Evolutionary conservation across 2,797 vertebrate species (phyloP).

Genomic region (Chaenodraco wilsoni): DNA sequence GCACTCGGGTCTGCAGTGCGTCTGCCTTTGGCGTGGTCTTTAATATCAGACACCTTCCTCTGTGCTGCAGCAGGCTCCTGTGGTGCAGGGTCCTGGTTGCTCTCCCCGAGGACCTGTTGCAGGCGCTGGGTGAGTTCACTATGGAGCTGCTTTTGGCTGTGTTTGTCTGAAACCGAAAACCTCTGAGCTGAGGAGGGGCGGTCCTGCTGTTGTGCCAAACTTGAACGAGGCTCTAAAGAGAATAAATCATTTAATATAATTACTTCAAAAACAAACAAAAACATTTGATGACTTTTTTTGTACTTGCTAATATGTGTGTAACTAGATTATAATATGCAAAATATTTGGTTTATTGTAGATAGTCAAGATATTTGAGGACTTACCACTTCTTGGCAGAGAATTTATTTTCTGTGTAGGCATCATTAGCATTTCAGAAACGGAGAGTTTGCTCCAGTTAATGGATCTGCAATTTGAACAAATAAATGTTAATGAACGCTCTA

Average conservation of each 20-base stretch:
- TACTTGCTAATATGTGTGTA: not conserved
- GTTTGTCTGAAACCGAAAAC: slow-evolving; percentile 38
- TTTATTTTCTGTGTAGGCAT: slow-evolving; percentile 68
- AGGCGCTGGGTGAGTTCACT: slow-evolving; percentile 68
- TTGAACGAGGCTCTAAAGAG: slow-evolving; percentile 38
- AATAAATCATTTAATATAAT: not conserved
- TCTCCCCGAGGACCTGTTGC: slow-evolving; percentile 65
- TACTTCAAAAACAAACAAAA: not conserved
- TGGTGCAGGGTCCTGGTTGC: slow-evolving; percentile 35
- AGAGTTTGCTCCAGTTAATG: slow-evolving; percentile 63
- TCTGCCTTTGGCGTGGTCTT: slow-evolving; percentile 12
- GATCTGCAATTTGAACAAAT: slow-evolving; percentile 54
- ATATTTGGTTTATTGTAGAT: not conserved
- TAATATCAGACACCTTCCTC: slow-evolving; percentile 19
- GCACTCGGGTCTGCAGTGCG: not conserved
- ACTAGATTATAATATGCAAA: slow-evolving; percentile 5
- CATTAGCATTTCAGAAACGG: slow-evolving; percentile 75
- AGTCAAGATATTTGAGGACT: not conserved
- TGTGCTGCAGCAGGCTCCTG: slow-evolving; percentile 11
- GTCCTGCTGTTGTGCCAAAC: slow-evolving; percentile 33
- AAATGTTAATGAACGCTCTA: slow-evolving; percentile 10
- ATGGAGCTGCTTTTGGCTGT: slow-evolving; percentile 69
- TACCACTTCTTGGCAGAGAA: slow-evolving; percentile 62
- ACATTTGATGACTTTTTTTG: not conserved
- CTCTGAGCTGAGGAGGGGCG: slow-evolving; percentile 26